Conservation (phyloP, 2,797 vertebrate species). For the Eulemur mongoz region DNA sequence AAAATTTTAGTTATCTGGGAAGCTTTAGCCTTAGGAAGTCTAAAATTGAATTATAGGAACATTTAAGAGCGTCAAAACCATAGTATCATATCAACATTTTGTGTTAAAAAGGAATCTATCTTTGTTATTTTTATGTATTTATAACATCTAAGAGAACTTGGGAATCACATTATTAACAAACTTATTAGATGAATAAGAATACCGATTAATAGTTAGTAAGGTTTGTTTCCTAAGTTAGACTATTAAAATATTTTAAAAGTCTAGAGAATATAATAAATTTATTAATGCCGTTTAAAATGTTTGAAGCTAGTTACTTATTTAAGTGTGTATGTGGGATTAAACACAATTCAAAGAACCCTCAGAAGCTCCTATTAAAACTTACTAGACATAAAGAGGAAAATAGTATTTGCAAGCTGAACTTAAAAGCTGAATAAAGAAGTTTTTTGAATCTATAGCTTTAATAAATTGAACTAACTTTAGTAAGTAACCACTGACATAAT, state of each 20-base stretch:
- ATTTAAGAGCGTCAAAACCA: background rate
- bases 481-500: background rate
- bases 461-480: background rate
- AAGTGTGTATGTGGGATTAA: background rate
- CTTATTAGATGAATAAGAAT: background rate
- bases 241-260: background rate
- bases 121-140: background rate
- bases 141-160: background rate
- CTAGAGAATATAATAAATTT: background rate
- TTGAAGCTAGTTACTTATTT: background rate
- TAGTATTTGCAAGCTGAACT: background rate
- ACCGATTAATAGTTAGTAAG: background rate
- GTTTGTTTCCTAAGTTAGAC: background rate
- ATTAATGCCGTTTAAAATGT: background rate
- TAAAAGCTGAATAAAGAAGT: background rate
- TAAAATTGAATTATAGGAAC: background rate
- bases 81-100: background rate
- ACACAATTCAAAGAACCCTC: background rate
- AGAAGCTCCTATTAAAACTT: background rate
- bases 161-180: background rate
- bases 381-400: background rate
- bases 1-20: background rate
- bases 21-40: background rate
- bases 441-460: background rate
- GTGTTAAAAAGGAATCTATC: background rate